Conservation (phyloP, 2,888 invertebrate genomes). For the Latrodectus hesperus region DNA sequence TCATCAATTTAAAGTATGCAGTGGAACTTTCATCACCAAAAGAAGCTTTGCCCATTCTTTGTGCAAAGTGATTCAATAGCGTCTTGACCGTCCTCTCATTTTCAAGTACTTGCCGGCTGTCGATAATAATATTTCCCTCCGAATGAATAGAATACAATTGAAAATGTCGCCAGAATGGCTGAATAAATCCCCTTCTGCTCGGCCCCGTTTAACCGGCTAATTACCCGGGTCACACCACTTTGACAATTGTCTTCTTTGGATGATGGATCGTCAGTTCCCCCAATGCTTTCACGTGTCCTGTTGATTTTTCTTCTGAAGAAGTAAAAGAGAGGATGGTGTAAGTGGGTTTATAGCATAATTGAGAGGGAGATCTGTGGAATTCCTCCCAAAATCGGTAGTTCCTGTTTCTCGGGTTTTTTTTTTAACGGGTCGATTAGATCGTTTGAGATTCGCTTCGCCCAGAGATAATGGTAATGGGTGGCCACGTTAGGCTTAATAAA, state of each 20-base stretch:
- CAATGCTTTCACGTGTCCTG: constrained; percentile 35
- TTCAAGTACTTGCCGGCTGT: constrained; percentile 11
- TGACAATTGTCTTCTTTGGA: constrained; percentile 50
- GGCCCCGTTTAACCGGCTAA: constrained; percentile 55
- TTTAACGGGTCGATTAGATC: neutral
- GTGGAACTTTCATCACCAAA: no score
- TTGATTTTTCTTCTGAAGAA: constrained; percentile 24
- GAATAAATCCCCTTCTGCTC: constrained; percentile 40
- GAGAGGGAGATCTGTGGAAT: constrained; percentile 16
- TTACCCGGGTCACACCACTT: constrained; percentile 63
- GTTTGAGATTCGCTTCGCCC: neutral
- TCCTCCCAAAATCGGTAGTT: constrained; percentile 28
- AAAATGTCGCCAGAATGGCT: constrained; percentile 52
- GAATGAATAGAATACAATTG: constrained; percentile 26
- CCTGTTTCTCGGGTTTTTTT: constrained; percentile 7
- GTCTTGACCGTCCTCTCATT: neutral
- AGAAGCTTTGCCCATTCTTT: no score
- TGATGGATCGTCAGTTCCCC: constrained; percentile 42
- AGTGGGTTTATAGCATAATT: constrained; percentile 39
- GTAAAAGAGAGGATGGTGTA: neutral
- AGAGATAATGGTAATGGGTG: neutral
- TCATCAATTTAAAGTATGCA: no score
- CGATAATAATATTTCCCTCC: constrained; percentile 45
- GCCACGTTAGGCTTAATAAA: no score
- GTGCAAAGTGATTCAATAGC: no score